phyloP scores from a whole-genome alignment of 2,797 vertebrate species.

The Malurus leucopterus region DNA sequence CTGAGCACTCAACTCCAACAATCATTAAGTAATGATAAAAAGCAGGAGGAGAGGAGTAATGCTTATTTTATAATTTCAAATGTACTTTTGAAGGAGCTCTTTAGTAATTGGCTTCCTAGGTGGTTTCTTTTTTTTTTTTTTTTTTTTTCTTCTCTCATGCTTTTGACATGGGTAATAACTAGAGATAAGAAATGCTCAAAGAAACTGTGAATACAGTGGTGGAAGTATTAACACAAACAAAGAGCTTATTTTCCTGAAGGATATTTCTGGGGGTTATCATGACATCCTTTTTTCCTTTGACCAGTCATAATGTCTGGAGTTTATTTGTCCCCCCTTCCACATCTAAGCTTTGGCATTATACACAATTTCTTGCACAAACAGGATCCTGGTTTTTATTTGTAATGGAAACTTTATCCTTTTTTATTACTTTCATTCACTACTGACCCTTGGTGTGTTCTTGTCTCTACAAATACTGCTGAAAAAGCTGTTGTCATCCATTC shows the following conservation, averaged over 20 bases:
- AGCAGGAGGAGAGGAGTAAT: neutral
- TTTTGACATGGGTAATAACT: neutral
- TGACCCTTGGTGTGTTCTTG: constrained; percentile 19
- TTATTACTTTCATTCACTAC: constrained; percentile 37
- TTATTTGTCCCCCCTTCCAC: neutral
- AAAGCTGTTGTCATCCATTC: constrained; percentile 38
- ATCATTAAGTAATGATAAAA: neutral
- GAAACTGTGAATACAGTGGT: neutral
- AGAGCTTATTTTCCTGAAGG: neutral
- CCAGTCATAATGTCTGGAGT: neutral
- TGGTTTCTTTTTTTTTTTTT: too few relatives aligned
- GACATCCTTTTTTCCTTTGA: neutral
- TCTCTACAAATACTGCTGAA: constrained; percentile 47
- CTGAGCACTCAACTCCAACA: neutral
- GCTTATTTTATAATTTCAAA: neutral
- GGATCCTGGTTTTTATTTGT: constrained; percentile 21
- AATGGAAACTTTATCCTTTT: constrained; percentile 43
- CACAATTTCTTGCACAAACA: constrained; percentile 5
- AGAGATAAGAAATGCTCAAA: neutral
- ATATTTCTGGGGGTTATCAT: neutral
- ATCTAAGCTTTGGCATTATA: neutral
- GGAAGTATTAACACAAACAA: constrained; percentile 5
- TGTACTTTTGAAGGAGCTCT: neutral
- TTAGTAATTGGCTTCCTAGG: neutral
- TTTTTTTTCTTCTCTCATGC: neutral